Evolutionary conservation across 2,888 invertebrate genomes (phyloP), one percentile per base, ranked within the genome.

Genomic region (Piscicola geometra): DNA sequence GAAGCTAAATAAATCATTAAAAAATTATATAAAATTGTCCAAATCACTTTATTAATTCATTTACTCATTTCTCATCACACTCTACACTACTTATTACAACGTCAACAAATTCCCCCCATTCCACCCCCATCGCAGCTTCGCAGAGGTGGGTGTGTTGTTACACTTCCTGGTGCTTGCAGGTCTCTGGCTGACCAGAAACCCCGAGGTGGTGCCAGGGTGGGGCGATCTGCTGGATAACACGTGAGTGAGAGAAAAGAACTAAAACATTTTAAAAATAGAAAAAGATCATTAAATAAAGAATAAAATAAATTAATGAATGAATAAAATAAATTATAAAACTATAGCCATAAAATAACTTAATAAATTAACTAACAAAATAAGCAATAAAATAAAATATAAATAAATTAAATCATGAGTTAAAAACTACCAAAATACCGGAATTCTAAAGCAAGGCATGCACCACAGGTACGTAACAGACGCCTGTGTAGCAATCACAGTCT

Each of bases 381-480:
- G n/a, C n/a, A n/a, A n/a, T n/a, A n/a, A n/a, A n/a, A n/a, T n/a
- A n/a, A n/a, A n/a, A n/a, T n/a, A n/a, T n/a, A n/a, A n/a, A n/a
- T n/a, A n/a, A n/a, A n/a, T n/a, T n/a, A n/a, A n/a, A n/a, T n/a
- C n/a, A n/a, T n/a, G n/a, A n/a, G n/a, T n/a, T n/a, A n/a, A n/a
- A n/a, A n/a, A n/a, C n/a, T n/a, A n/a, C n/a, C n/a, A n/a, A n/a
- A n/a, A n/a, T n/a, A n/a, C n/a, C n/a, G n/a, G n/a, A n/a, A n/a
- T n/a, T n/a, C n/a, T n/a, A n/a, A n/a, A n/a, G n/a, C n/a, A n/a
- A n/a, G n/a, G n/a, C n/a, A n/a, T n/a, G n/a, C 5, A 41, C 41
- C 28, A 18, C 67, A 78, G 78, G n/a, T 78, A 72, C 41, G 77
- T 78, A 3, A 76, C 77, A 36, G 78, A 78, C 60, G 77, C 78